Percentiles rank a stretch among this genome's conserved stretches.
Conservation (phyloP, 2,113 vertebrate species). For the Serranochromis macrocephalus region DNA sequence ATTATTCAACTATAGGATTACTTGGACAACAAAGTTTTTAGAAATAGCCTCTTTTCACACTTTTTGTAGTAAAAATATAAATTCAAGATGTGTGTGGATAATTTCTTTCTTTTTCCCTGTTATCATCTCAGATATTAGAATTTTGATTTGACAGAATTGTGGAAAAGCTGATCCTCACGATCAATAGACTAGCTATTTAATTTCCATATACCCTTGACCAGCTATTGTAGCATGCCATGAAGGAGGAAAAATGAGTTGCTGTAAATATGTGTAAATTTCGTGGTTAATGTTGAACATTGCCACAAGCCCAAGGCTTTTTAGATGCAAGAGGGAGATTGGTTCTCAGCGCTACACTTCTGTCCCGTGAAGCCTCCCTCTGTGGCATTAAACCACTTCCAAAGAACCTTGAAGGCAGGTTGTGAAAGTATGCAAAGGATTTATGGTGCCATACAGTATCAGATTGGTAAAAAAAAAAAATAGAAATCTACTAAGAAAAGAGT, state of each 20-base stretch:
- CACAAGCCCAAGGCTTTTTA: not conserved
- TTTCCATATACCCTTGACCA: not conserved
- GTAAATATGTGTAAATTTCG: not conserved
- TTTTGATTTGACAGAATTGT: not conserved
- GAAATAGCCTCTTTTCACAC: not conserved
- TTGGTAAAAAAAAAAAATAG: not conserved
- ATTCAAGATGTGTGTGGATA: not conserved
- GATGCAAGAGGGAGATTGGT: not conserved
- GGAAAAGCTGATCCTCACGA: not conserved
- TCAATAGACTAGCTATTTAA: not conserved
- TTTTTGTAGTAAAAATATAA: not conserved
- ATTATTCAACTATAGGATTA: not conserved
- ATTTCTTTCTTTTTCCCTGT: not conserved
- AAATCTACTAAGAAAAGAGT: not conserved
- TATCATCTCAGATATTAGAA: not conserved
- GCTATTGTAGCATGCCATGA: not conserved
- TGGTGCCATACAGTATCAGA: not conserved
- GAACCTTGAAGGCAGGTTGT: not conserved
- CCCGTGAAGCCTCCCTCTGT: not conserved
- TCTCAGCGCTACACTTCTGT: not conserved
- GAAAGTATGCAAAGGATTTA: not conserved
- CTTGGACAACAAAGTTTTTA: not conserved
- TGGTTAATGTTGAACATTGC: not conserved
- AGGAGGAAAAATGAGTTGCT: not conserved
- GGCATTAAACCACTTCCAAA: not conserved